Conservation (phyloP, 2,113 vertebrate genomes). For the Telmatochromis bifrenatus region DNA sequence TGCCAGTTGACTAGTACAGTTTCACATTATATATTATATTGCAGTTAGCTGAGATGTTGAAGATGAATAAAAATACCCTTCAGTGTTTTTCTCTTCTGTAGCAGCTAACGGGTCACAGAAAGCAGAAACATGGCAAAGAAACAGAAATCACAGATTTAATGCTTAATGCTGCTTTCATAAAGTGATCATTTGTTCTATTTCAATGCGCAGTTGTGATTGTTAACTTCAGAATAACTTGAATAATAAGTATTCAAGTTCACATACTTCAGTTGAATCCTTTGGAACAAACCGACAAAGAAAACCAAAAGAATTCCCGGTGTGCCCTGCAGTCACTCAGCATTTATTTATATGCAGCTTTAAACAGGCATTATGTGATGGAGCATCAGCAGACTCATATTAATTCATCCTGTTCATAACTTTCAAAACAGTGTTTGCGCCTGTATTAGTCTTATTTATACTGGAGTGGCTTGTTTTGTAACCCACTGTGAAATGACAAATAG, state of each 20-base stretch:
- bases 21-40: neutral
- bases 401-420: neutral
- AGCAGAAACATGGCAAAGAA: neutral
- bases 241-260: neutral
- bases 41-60: neutral
- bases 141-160: neutral
- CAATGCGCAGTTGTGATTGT: neutral
- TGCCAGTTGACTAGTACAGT: neutral
- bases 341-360: neutral
- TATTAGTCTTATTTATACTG: neutral
- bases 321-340: neutral
- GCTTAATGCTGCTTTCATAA: neutral
- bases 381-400: neutral
- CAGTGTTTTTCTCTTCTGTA: neutral
- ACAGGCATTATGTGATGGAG: neutral
- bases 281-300: neutral
- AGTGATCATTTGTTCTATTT: neutral
- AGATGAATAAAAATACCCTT: neutral
- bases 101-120: neutral
- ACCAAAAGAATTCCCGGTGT: neutral
- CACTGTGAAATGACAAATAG: conserved; percentile 1
- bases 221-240: neutral
- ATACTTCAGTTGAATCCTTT: neutral
- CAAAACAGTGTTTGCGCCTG: neutral
- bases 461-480: neutral